A percentile compares a stretch with the other conserved stretches of the same genome.
These are phyloP conservation scores for Syngnathus acus DNA, from an alignment of 2,797 vertebrate genomes.

Conservation along the genomic window DNA sequence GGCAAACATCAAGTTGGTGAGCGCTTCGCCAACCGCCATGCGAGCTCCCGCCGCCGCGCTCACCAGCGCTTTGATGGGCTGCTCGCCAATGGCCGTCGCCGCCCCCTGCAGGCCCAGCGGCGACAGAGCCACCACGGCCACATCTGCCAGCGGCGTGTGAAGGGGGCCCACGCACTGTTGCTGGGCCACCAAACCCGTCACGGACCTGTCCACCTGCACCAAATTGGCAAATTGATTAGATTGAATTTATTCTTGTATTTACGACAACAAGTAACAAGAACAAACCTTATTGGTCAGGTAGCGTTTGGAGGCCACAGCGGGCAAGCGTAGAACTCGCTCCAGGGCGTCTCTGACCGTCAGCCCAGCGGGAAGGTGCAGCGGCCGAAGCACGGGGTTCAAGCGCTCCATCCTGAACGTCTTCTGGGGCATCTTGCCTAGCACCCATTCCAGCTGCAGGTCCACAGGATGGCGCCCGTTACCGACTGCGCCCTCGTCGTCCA, in stretches of 20 bases:
- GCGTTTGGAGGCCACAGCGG: slow-evolving; percentile 85
- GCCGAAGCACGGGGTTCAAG: slow-evolving; percentile 30
- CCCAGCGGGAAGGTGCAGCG: slow-evolving; percentile 67
- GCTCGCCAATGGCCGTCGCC: slow-evolving; percentile 85
- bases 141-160: slow-evolving; percentile 86
- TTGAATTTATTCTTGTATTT: background rate
- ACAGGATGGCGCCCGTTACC: slow-evolving; percentile 66
- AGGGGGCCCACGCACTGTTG: slow-evolving; percentile 93
- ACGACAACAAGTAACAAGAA: slow-evolving; percentile 27
- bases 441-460: slow-evolving; percentile 86
- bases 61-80: slow-evolving; percentile 87
- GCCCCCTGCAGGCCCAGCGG: slow-evolving; percentile 76
- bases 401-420: slow-evolving; percentile 80
- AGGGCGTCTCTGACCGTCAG: slow-evolving; percentile 73
- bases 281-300: slow-evolving; percentile 92
- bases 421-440: slow-evolving; percentile 89
- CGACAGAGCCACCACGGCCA: slow-evolving; percentile 86
- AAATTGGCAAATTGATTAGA: background rate
- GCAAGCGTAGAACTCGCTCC: slow-evolving; percentile 79
- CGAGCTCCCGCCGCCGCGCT: slow-evolving; percentile 79
- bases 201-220: slow-evolving; percentile 86
- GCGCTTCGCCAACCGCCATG: slow-evolving; percentile 83
- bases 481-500: slow-evolving; percentile 68
- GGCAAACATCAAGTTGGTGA: slow-evolving; percentile 89
- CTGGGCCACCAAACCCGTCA: slow-evolving; percentile 89